These are phyloP conservation scores for Pseudorectes ferrugineus DNA, from an alignment of 2,113 vertebrate species.

Conservation along the genomic window DNA sequence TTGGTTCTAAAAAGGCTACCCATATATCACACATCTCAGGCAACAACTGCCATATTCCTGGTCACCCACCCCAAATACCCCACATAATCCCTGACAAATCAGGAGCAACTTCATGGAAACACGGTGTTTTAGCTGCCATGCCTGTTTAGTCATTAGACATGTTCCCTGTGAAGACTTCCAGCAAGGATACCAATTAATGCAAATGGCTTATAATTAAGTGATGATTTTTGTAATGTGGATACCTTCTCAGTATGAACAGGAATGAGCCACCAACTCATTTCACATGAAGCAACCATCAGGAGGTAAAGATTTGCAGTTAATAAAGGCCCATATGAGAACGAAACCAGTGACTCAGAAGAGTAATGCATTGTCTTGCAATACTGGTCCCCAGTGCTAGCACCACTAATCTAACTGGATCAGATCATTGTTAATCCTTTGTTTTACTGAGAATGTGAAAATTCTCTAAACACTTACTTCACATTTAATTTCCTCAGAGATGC, in stretches of 20 bases:
- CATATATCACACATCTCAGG: neutral
- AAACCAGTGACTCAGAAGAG: slow-evolving; percentile 45
- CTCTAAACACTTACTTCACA: neutral
- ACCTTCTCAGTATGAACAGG: slow-evolving; percentile 16
- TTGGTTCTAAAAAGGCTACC: neutral
- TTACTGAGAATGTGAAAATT: slow-evolving; percentile 14
- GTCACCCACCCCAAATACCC: neutral
- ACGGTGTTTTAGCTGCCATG: neutral
- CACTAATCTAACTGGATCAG: slow-evolving; percentile 36
- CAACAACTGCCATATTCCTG: neutral
- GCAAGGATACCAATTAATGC: slow-evolving; percentile 36
- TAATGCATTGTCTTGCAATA: slow-evolving; percentile 7
- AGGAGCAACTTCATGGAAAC: neutral
- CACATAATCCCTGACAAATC: neutral
- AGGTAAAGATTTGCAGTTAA: slow-evolving; percentile 30
- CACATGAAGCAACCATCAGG: slow-evolving; percentile 40
- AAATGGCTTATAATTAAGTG: slow-evolving; percentile 56
- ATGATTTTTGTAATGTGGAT: slow-evolving; percentile 39
- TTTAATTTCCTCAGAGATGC: neutral
- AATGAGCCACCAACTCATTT: slow-evolving; percentile 51
- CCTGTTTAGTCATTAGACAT: slow-evolving; percentile 14
- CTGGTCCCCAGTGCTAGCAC: neutral
- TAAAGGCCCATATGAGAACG: slow-evolving; percentile 6
- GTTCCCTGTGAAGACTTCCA: slow-evolving; percentile 6
- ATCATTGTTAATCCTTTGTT: slow-evolving; percentile 33